Conservation (phyloP, 2,797 vertebrate genomes). For the Rhinichthys osculus region DNA sequence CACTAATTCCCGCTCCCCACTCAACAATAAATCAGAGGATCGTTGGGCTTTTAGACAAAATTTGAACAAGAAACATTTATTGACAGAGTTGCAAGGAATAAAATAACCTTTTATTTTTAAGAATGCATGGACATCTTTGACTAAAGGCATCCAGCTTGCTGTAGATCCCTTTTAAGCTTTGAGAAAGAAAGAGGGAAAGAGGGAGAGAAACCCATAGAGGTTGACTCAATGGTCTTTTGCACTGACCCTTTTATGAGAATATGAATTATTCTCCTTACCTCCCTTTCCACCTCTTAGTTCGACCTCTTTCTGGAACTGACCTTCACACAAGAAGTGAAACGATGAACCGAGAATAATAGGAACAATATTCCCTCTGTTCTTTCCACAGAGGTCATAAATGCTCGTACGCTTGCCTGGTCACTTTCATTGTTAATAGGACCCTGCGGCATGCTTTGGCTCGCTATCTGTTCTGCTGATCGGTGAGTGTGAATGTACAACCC, state of each 20-base stretch:
- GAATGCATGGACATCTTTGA: background rate
- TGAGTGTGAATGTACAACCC: constrained; percentile 21
- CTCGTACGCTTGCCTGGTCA: constrained; percentile 28
- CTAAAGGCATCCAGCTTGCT: background rate
- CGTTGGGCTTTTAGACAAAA: no score
- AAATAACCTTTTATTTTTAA: background rate
- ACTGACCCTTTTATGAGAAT: constrained; percentile 37
- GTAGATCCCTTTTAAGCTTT: constrained; percentile 11
- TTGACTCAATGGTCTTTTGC: background rate
- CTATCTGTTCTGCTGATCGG: constrained; percentile 23
- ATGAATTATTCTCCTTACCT: constrained; percentile 36
- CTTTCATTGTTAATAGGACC: constrained; percentile 53
- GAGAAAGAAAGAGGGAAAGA: background rate
- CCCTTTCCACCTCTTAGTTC: constrained; percentile 36
- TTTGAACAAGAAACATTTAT: no score
- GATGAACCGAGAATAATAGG: constrained; percentile 43
- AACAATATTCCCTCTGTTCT: constrained; percentile 43
- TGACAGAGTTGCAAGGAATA: background rate
- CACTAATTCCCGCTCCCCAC: no score
- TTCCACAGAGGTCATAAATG: constrained; percentile 38
- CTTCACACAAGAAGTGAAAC: constrained; percentile 38
- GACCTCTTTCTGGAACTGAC: constrained; percentile 39
- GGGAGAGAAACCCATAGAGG: background rate
- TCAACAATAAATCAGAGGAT: no score
- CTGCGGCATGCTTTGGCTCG: constrained; percentile 23